Evolutionary conservation across 2,113 vertebrate genomes (phyloP).

Genomic region (Sminthopsis crassicaudata): DNA sequence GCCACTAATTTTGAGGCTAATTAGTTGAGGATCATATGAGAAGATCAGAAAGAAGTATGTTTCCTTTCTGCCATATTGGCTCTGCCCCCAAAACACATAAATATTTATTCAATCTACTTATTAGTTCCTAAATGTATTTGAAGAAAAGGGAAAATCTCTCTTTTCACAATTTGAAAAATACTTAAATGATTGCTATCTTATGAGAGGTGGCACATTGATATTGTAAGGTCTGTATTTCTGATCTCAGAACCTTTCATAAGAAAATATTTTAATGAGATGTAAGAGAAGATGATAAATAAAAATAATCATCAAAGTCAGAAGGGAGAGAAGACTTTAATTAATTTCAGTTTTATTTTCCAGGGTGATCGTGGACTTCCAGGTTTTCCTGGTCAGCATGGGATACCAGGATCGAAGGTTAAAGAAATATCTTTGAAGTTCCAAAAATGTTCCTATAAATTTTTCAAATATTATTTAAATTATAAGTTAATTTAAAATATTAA

Average conservation of each 20-base stretch:
- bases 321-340: conserved; percentile 38
- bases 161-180: not conserved
- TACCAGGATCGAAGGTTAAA: conserved; percentile 92
- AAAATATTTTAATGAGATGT: not conserved
- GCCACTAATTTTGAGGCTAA: too few species aligned
- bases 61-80: too few species aligned
- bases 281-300: not conserved
- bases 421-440: conserved; percentile 53
- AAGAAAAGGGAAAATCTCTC: not conserved
- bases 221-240: not conserved
- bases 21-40: too few species aligned
- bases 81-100: not conserved
- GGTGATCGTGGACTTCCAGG: conserved; percentile 93
- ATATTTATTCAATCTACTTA: not conserved
- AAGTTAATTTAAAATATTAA: not conserved
- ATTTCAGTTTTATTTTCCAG: conserved; percentile 80
- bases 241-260: not conserved
- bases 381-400: conserved; percentile 90
- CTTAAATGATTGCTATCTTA: not conserved
- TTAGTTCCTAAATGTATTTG: not conserved
- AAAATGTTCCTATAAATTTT: conserved; percentile 3
- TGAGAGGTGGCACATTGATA: not conserved
- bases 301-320: not conserved
- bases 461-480: conserved; percentile 14
- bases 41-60: too few species aligned